Evolutionary conservation across 2,113 vertebrate species (phyloP), one percentile per base, ranked within the genome.

Genomic region (Tinamus guttatus): DNA sequence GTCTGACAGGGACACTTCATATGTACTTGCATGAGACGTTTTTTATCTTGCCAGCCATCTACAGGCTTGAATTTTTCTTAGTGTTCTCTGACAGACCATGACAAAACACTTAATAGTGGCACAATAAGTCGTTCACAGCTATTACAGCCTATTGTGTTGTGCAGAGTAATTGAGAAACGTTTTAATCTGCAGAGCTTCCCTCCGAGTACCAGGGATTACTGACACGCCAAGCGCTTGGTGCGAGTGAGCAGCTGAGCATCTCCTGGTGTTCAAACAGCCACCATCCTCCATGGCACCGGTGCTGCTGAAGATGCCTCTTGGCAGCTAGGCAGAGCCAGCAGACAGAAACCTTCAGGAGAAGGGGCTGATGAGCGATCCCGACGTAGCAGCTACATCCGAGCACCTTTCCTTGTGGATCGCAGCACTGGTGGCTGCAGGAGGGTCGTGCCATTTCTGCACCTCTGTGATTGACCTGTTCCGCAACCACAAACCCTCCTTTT

Each of bases 81-180:
- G 13, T 92, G 36, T 67, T 94, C 21, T 84, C 62, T 95, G 74
- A 76, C 70, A 95, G 67, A 86, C 80, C 58, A 40, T 88, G 63
- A 78, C 81, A 34, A 88, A 95, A 92, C 56, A 58, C 79, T 97
- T 90, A 60, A 76, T 30, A 87, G 63, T 47, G 51, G 59, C 40
- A 90, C 67, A 87, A 87, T 83, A 47, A 45, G 51, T 90, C 25
- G 11, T 96, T 95, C 85, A 97, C 93, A 93, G 59, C 51, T 93
- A 36, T 81, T 47, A n/a, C 0, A 4, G 8, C 69, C 36, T 38
- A 20, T 82, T 95, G 56, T 90, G 30, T 27, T 49, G 9, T 12
- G 11, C 82, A 54, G 32, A 1, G 0, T 90, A 87, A 91, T 64
- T 77, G 64, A 21, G 28, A n/a, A 63, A 38, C 15, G 11, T 77